A percentile compares a stretch with the other conserved stretches of the same genome.
Evolutionary conservation across 2,888 invertebrate species (phyloP).

Genomic region (Neoitamus cyanurus): DNA sequence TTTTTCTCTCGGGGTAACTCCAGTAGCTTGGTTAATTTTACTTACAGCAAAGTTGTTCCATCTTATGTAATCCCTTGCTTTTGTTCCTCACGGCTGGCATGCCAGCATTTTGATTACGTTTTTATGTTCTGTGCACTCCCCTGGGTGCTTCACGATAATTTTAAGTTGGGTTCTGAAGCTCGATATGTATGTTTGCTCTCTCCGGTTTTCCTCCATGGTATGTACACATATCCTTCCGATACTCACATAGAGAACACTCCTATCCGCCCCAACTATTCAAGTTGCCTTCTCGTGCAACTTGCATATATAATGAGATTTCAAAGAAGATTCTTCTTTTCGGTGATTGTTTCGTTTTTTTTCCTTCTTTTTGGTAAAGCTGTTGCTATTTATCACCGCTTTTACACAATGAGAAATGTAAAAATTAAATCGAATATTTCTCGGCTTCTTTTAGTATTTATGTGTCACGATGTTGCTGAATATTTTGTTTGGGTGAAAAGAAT

Average conservation of each 20-base stretch:
- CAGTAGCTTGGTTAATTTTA: conserved; percentile 17
- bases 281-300: not conserved
- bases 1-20: not conserved
- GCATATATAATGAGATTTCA: not conserved
- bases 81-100: conserved; percentile 27
- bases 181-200: not conserved
- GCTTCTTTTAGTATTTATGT: not conserved
- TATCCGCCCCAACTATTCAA: not conserved
- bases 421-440: not conserved
- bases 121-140: conserved; percentile 28
- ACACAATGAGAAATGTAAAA: not conserved
- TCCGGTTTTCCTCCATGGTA: not conserved
- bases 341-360: not conserved
- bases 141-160: conserved; percentile 33
- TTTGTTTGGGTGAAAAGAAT: not conserved
- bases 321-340: not conserved
- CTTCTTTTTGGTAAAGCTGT: not conserved
- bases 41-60: conserved; percentile 5
- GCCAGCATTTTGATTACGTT: conserved; percentile 38
- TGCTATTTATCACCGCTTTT: not conserved
- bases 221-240: not conserved
- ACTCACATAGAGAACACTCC: not conserved
- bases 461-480: not conserved
- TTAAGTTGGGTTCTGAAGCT: conserved; percentile 4
- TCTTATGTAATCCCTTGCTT: conserved; percentile 8